Conservation (phyloP, 2,888 invertebrate genomes). For the Tipula helvola region DNA sequence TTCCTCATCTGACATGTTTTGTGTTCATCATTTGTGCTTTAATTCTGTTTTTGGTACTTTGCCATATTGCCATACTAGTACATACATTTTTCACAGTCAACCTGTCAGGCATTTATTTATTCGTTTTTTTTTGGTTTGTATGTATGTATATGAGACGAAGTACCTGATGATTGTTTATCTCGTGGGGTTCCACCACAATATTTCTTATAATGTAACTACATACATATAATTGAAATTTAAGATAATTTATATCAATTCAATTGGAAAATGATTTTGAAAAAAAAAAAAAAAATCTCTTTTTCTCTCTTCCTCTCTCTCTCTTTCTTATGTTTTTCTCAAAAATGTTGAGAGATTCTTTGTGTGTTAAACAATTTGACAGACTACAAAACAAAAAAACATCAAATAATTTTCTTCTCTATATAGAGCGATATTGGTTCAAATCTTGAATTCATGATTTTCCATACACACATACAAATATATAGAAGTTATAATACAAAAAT, state of each 20-base stretch:
- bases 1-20: neutral
- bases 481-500: neutral
- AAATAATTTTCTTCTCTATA: neutral
- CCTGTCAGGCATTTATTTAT: neutral
- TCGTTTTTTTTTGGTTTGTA: neutral
- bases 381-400: neutral
- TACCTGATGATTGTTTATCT: neutral
- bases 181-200: neutral
- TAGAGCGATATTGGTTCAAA: neutral
- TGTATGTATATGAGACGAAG: neutral
- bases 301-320: neutral
- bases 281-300: too few relatives aligned
- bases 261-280: neutral
- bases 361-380: neutral
- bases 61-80: neutral
- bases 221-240: neutral
- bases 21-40: neutral
- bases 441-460: conserved; percentile 4
- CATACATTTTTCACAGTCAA: neutral
- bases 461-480: neutral
- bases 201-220: neutral
- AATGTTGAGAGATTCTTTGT: neutral
- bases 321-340: neutral
- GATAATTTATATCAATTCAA: neutral
- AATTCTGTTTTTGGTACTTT: neutral